Base-by-base conservation (phyloP, 2,113 vertebrate genomes). In the Dipodomys spectabilis region DNA sequence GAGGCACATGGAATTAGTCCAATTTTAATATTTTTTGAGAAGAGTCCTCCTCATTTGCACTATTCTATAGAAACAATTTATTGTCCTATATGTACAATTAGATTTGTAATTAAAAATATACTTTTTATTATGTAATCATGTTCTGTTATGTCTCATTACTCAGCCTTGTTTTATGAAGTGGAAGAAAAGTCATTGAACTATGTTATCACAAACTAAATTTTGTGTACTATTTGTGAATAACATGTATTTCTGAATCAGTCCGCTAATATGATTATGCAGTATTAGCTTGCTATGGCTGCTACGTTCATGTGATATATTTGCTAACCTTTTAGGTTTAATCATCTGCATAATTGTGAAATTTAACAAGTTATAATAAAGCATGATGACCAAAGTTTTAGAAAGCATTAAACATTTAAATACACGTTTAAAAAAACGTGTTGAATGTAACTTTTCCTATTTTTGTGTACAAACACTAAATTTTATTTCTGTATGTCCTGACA, bases 361-460 rank as follows among this genome's bases (percentile, higher is more conserved):
- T 93, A 94, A 74, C 80, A 84, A 94, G 57, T 90, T 95, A 74
- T 93, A 89, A 97, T 97, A 96, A 97, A 98, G 98, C 98, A 98
- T 98, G 98, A 98, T 98, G 97, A 98, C 97, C 97, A 98, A 98
- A 97, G 97, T 93, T 78, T 93, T 96, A 97, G 97, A 88, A 95
- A 86, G 96, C 91, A 77, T 97, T 95, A 96, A 96, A 94, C 72
- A 97, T 88, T 97, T 92, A 97, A 97, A 96, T 98, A 96, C 96
- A 97, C 93, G 68, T 95, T 98, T 97, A 81, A 95, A 96, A 94
- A 97, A 96, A 96, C 35, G 83, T 98, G 92, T 96, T 97, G 96
- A 96, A 96, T 97, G 94, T 96, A 96, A 97, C 94, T 57, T 93
- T 96, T 60, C 97, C 87, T 97, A 97, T 97, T 95, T 97, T 97